Evolutionary conservation across 2,113 vertebrate genomes (phyloP).

Genomic region (Chaenogobius annularis): DNA sequence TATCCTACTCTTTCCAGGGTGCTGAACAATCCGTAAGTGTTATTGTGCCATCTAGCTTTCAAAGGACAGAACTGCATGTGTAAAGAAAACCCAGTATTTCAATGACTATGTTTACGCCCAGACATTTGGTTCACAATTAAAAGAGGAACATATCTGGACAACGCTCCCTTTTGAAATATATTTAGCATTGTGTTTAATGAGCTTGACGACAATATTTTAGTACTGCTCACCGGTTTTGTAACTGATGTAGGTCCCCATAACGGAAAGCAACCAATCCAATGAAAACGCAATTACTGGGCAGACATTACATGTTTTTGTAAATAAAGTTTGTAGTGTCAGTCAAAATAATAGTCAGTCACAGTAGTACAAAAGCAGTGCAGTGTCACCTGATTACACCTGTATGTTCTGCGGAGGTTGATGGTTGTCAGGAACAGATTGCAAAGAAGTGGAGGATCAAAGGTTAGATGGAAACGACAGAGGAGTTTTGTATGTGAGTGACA

Average conservation of each 20-base stretch:
- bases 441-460: conserved; percentile 88
- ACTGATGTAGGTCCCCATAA: conserved; percentile 84
- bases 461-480: conserved; percentile 80
- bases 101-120: background rate
- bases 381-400: conserved; percentile 87
- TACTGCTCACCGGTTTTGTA: conserved; percentile 81
- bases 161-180: no score
- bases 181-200: no score
- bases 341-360: background rate
- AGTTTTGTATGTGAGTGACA: conserved; percentile 48
- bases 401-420: conserved; percentile 87
- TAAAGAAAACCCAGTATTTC: background rate
- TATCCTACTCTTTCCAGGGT: background rate
- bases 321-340: background rate
- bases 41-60: conserved; percentile 72
- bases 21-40: conserved; percentile 29
- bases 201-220: background rate
- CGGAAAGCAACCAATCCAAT: conserved; percentile 84
- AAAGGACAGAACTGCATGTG: conserved; percentile 19
- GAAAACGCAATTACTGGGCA: background rate
- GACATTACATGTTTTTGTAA: background rate
- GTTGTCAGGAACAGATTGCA: conserved; percentile 88
- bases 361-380: conserved; percentile 18
- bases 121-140: background rate
- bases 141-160: background rate